These are phyloP conservation scores for Pogona vitticeps DNA, from an alignment of 2,113 vertebrate genomes.

Conservation along the genomic window DNA sequence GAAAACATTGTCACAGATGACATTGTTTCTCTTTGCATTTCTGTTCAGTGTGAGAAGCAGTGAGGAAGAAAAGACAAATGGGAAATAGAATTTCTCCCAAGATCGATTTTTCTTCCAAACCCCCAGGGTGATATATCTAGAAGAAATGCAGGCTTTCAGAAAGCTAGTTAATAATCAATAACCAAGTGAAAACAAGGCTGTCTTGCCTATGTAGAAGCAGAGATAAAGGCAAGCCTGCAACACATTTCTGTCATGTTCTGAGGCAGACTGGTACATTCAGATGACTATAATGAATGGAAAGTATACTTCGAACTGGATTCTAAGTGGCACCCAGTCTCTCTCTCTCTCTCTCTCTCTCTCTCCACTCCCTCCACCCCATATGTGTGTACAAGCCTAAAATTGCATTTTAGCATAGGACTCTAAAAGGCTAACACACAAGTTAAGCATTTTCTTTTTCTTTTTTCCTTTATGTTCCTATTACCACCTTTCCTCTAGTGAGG, in stretches of 20 bases:
- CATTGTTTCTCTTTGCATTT: neutral
- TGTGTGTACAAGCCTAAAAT: no score
- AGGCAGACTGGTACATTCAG: slow-evolving; percentile 21
- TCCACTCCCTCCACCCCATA: no score
- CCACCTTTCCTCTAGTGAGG: no score
- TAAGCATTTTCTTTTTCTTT: neutral
- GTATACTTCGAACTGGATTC: neutral
- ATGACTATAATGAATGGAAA: neutral
- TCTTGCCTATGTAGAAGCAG: slow-evolving; percentile 52
- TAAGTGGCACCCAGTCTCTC: neutral
- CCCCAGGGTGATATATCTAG: slow-evolving; percentile 55
- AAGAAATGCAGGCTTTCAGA: slow-evolving; percentile 70
- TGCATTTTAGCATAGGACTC: no score
- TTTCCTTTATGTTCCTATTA: neutral
- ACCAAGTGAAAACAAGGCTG: slow-evolving; percentile 76
- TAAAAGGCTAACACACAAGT: no score
- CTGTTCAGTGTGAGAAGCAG: neutral
- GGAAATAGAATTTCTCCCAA: slow-evolving; percentile 64
- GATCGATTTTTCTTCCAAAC: slow-evolving; percentile 72
- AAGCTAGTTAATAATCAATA: slow-evolving; percentile 83
- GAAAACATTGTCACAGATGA: slow-evolving; percentile 6
- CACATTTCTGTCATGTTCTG: slow-evolving; percentile 54
- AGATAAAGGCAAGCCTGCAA: slow-evolving; percentile 63
- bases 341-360: neutral
- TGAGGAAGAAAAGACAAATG: slow-evolving; percentile 40